Evolutionary conservation across 2,113 vertebrate genomes (phyloP).

Genomic region (Columba livia): DNA sequence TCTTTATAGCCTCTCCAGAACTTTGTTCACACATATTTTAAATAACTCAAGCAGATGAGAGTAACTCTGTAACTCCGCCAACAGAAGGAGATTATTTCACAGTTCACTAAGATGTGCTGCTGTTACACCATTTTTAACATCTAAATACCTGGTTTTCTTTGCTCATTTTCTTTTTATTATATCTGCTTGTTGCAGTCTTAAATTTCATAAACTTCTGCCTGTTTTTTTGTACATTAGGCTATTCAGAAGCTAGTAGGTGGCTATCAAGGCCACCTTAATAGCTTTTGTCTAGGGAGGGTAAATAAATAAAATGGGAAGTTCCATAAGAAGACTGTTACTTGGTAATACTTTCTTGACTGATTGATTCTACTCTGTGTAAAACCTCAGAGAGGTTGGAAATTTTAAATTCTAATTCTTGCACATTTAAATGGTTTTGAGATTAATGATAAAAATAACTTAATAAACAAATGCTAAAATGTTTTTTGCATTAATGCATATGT

Average conservation of each 20-base stretch:
- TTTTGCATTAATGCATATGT: background rate
- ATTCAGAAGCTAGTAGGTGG: background rate
- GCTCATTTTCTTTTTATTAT: background rate
- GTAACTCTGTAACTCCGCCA: background rate
- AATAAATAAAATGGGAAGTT: slow-evolving; percentile 4
- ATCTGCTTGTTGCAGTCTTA: background rate
- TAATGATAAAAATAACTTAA: slow-evolving; percentile 7
- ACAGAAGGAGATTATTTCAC: background rate
- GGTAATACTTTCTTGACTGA: background rate
- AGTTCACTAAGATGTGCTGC: background rate
- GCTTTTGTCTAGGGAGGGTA: background rate
- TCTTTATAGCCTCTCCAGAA: background rate
- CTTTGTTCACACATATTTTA: background rate
- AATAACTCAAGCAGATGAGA: background rate
- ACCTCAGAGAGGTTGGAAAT: background rate
- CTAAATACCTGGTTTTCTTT: background rate
- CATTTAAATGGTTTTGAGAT: slow-evolving; percentile 19
- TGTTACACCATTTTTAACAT: background rate
- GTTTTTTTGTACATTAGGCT: background rate
- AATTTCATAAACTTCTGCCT: background rate
- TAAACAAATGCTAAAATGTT: slow-evolving; percentile 6
- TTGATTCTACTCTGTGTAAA: slow-evolving; percentile 34
- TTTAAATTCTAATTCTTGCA: slow-evolving; percentile 22
- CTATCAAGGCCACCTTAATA: background rate
- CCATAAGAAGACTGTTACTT: background rate